phyloP scores from a whole-genome alignment of 2,888 invertebrate genomes.

The Acanthopleura granulata region DNA sequence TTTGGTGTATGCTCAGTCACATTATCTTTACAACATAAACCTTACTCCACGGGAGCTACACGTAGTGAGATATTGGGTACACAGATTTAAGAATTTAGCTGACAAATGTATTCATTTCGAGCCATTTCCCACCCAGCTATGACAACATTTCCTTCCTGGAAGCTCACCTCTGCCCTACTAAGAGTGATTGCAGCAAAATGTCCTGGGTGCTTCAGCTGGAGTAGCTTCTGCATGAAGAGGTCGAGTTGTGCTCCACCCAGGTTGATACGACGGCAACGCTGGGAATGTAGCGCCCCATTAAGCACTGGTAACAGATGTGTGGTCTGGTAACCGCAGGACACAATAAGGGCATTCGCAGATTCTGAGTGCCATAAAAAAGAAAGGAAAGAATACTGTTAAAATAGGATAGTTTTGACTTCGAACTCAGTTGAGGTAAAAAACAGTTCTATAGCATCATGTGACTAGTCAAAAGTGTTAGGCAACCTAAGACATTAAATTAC shows the following conservation, averaged over 20 bases:
- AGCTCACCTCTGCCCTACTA: slow-evolving; percentile 81
- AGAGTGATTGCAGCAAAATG: slow-evolving; percentile 90
- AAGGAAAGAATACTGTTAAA: background rate
- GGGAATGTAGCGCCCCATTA: slow-evolving; percentile 76
- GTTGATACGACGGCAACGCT: slow-evolving; percentile 85
- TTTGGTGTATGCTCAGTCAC: too few relatives aligned
- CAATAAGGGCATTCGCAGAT: slow-evolving; percentile 77
- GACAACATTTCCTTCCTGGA: background rate
- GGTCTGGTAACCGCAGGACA: slow-evolving; percentile 89
- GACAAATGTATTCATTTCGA: too few relatives aligned
- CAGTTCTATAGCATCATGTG: too few relatives aligned
- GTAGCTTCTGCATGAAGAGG: slow-evolving; percentile 85
- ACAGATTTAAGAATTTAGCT: too few relatives aligned
- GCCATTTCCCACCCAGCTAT: background rate
- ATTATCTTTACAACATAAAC: too few relatives aligned
- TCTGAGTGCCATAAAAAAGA: slow-evolving; percentile 33
- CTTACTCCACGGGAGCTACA: too few relatives aligned
- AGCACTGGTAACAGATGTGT: slow-evolving; percentile 90
- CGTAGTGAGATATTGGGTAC: too few relatives aligned
- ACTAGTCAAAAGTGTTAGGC: too few relatives aligned
- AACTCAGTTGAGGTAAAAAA: too few relatives aligned
- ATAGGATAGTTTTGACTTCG: too few relatives aligned
- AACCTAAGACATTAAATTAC: too few relatives aligned
- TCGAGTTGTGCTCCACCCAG: slow-evolving; percentile 89
- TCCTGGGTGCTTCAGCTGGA: slow-evolving; percentile 93